Evolutionary conservation across 2,113 vertebrate genomes (phyloP), one percentile per base, ranked within the genome.

Genomic region (Cryptotis parvus): DNA sequence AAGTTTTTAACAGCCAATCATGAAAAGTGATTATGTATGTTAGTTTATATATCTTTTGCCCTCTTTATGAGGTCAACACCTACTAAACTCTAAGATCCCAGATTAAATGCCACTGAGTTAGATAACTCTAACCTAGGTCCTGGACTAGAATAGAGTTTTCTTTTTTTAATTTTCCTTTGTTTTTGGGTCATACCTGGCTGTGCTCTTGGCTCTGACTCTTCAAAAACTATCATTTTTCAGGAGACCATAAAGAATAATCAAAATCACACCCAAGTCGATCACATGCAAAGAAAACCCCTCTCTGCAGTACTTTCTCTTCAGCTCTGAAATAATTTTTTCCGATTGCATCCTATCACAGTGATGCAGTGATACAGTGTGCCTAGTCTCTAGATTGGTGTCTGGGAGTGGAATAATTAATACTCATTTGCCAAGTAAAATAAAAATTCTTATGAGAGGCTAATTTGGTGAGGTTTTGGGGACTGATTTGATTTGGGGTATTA

Each of bases 331-430:
- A 24, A 24, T 58, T 24, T 22, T 58, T 22, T 49, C 45, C 45
- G 10, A 58, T 24, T 58, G 55, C 22, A 58, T 24, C 55, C 22
- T n/a, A n/a, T n/a, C n/a, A n/a, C n/a, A n/a, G n/a, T n/a, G n/a
- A n/a, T n/a, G n/a, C n/a, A n/a, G n/a, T n/a, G n/a, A n/a, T n/a
- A n/a, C n/a, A n/a, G n/a, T n/a, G 43, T 66, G 5, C 9, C 24
- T 26, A 31, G 12, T 33, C 68, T 94, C 52, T 74, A 85, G n/a
- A 81, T 68, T 82, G 16, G 27, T 63, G 3, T 70, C 61, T 93
- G 39, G 27, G 81, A 83, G 52, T 85, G 43, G 82, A 66, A 52
- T 52, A 66, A 45, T 63, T 82, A 90, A 58, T 87, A 88, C 70
- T 16, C 52, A 45, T 39, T 82, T 82, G 70, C 24, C 63, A 15